phyloP scores from a whole-genome alignment of 2,888 invertebrate species.

The Biston stratarius region DNA sequence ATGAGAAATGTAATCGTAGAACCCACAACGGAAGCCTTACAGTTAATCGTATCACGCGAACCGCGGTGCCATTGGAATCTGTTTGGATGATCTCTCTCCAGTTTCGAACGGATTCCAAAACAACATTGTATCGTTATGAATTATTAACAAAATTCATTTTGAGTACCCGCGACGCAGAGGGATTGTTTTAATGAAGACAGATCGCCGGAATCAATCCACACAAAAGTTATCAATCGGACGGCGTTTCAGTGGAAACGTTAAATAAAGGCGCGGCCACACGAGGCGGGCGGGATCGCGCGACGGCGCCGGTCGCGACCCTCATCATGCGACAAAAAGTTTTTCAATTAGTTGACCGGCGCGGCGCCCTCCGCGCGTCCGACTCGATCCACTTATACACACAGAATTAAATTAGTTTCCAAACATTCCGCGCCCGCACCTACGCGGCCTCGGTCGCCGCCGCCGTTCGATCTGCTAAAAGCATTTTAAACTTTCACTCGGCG shows the following conservation, averaged over 20 bases:
- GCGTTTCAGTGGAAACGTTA: slow-evolving; percentile 30
- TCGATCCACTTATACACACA: slow-evolving; percentile 62
- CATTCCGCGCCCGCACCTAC: slow-evolving; percentile 46
- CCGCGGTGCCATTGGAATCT: too few relatives aligned
- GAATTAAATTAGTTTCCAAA: slow-evolving; percentile 77
- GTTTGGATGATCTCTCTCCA: too few relatives aligned
- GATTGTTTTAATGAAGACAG: slow-evolving; percentile 17
- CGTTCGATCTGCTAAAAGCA: slow-evolving; percentile 59
- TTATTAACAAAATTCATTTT: too few relatives aligned
- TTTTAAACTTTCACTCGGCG: slow-evolving; percentile 49
- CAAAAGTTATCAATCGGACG: slow-evolving; percentile 20
- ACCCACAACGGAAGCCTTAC: too few relatives aligned
- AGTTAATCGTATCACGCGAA: too few relatives aligned
- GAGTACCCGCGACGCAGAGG: not conserved
- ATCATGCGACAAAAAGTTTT: slow-evolving; percentile 72
- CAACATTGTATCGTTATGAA: too few relatives aligned
- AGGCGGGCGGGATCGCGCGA: slow-evolving; percentile 25
- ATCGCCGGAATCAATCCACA: slow-evolving; percentile 25
- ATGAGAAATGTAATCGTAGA: too few relatives aligned
- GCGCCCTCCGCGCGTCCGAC: slow-evolving; percentile 43
- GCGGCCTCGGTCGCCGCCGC: slow-evolving; percentile 47
- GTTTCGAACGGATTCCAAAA: too few relatives aligned
- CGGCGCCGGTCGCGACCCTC: slow-evolving; percentile 49
- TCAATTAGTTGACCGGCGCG: slow-evolving; percentile 72
- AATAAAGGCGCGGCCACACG: slow-evolving; percentile 53